Percentiles rank a stretch among this genome's conserved stretches.
These are phyloP conservation scores for Stegodyphus mimosarum DNA, from an alignment of 1,140 invertebrate genomes.

Conservation along the genomic window DNA sequence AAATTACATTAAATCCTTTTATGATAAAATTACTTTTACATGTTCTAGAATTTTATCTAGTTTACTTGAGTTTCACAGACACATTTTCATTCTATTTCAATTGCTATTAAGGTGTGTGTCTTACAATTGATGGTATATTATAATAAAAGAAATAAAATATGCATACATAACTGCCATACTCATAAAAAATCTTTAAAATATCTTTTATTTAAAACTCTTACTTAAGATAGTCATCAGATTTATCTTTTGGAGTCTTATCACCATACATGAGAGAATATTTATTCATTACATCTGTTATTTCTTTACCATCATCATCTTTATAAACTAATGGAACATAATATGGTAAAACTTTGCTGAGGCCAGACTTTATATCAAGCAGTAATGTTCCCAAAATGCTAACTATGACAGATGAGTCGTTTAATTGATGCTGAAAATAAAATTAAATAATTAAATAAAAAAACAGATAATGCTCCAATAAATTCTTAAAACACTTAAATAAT, in stretches of 20 bases:
- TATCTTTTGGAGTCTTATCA: conserved; percentile 65
- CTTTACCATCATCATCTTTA: conserved; percentile 74
- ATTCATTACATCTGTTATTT: conserved; percentile 84
- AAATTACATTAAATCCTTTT: too few relatives aligned
- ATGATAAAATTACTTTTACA: too few relatives aligned
- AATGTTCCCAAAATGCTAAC: conserved; percentile 87
- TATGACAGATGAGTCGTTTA: conserved; percentile 95
- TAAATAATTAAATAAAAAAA: not conserved
- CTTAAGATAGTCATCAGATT: conserved; percentile 37
- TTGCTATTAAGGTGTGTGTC: too few relatives aligned
- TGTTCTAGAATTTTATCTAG: too few relatives aligned
- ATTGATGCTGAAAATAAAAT: conserved; percentile 72
- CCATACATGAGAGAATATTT: conserved; percentile 95
- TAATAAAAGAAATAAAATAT: too few relatives aligned
- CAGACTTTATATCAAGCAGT: conserved; percentile 75
- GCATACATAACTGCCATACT: too few relatives aligned
- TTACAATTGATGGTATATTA: too few relatives aligned
- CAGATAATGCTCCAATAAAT: not conserved
- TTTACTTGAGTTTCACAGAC: too few relatives aligned
- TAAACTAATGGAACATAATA: conserved; percentile 84
- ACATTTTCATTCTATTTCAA: too few relatives aligned
- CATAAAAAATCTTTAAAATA: too few relatives aligned
- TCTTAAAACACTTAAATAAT: not conserved
- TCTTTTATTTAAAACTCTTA: conserved; percentile 12
- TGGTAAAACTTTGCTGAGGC: conserved; percentile 78